Conservation (phyloP, 2,113 vertebrate genomes). For the Thryonomys swinderianus region DNA sequence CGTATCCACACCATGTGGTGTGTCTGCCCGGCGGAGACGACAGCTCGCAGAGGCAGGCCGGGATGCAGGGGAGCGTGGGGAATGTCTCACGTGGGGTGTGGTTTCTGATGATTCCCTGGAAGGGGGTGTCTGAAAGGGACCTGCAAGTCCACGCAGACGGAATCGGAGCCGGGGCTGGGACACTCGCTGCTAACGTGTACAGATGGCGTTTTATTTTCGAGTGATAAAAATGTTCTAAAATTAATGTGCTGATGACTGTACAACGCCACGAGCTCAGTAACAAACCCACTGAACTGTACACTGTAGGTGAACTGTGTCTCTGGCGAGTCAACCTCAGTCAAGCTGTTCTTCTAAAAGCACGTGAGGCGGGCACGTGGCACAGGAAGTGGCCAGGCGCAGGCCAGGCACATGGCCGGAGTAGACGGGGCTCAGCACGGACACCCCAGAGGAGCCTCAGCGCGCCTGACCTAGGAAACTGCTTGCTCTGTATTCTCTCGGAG, state of each 20-base stretch:
- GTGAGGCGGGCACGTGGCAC: not conserved
- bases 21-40: accelerated
- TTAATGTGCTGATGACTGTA: not conserved
- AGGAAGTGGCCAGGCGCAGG: accelerated
- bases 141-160: not conserved
- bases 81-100: not conserved
- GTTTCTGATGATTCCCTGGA: accelerated
- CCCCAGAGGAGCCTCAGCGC: not conserved
- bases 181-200: too few relatives aligned
- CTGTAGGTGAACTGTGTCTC: not conserved
- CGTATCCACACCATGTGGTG: not conserved
- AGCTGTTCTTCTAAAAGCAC: not conserved
- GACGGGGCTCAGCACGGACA: too few relatives aligned
- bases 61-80: accelerated
- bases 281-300: not conserved
- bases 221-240: not conserved
- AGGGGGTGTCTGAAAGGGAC: not conserved
- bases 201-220: not conserved
- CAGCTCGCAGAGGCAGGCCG: accelerated
- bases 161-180: accelerated
- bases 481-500: not conserved
- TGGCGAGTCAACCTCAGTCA: not conserved
- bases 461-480: not conserved
- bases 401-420: not conserved
- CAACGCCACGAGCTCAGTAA: not conserved